Percentiles rank a stretch among this genome's conserved stretches.
Evolutionary conservation across 1,140 invertebrate genomes (phyloP).

Genomic region (Sycophila sp.): DNA sequence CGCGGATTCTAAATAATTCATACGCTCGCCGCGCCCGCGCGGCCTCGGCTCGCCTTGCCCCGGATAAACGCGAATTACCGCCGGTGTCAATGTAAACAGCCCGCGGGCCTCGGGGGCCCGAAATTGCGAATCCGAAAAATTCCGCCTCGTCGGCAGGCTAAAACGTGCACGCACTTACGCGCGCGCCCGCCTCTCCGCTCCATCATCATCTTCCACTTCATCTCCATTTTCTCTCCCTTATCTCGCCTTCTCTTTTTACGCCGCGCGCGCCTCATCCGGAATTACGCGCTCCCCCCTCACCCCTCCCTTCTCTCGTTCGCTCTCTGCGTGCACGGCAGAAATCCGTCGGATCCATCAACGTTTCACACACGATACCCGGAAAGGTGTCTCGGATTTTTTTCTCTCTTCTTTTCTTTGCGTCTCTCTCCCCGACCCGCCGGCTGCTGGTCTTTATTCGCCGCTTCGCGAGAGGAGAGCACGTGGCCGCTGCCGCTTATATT

Average conservation of each 20-base stretch:
- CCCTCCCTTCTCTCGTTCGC: no score
- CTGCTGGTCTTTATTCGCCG: background rate
- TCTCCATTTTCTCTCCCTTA: conserved; percentile 35
- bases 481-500: background rate
- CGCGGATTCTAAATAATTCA: no score
- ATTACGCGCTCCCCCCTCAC: conserved; percentile 19
- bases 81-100: no score
- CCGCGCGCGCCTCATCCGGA: conserved; percentile 19
- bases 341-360: conserved; percentile 12
- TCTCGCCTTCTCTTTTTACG: conserved; percentile 16
- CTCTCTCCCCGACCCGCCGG: background rate
- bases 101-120: no score
- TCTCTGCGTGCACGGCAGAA: conserved; percentile 3
- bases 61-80: no score
- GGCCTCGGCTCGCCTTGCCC: no score
- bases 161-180: conserved; percentile 4
- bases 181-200: no score
- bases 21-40: no score
- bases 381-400: conserved; percentile 30
- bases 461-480: background rate
- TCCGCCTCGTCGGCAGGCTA: no score
- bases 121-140: background rate
- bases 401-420: background rate
- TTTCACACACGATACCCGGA: conserved; percentile 18
- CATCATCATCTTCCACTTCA: conserved; percentile 26